Conservation (phyloP, 2,113 vertebrate genomes). For the Notarius quadriscutis region DNA sequence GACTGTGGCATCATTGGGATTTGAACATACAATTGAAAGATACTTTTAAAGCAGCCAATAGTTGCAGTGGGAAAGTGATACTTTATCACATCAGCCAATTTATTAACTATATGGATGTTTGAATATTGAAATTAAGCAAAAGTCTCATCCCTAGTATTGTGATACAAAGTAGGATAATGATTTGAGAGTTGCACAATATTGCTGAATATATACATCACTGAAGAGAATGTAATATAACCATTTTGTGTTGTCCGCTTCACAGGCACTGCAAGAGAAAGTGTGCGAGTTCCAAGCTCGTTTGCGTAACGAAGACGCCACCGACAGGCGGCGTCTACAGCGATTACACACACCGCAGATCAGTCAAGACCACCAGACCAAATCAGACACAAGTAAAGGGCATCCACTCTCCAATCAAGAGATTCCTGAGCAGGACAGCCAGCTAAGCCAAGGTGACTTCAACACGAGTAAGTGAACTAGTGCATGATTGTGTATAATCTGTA, state of each 20-base stretch:
- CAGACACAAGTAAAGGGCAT: slow-evolving; percentile 45
- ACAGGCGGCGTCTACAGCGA: slow-evolving; percentile 60
- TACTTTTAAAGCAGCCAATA: background rate
- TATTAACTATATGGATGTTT: background rate
- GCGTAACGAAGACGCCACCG: slow-evolving; percentile 66
- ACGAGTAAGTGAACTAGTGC: slow-evolving; percentile 13
- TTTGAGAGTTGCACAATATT: background rate
- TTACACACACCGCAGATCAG: slow-evolving; percentile 14
- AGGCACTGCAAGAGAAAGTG: slow-evolving; percentile 76
- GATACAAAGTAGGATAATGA: background rate
- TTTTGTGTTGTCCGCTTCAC: slow-evolving; percentile 27
- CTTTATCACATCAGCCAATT: background rate
- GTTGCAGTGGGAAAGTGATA: background rate
- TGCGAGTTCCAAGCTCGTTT: slow-evolving; percentile 72
- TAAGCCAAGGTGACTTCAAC: slow-evolving; percentile 19
- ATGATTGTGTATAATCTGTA: background rate
- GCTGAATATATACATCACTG: background rate
- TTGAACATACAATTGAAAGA: background rate
- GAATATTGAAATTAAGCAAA: background rate
- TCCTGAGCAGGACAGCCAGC: slow-evolving; percentile 49
- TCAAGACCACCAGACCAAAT: slow-evolving; percentile 44
- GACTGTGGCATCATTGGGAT: background rate
- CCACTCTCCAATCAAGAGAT: slow-evolving; percentile 39
- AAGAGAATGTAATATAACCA: background rate
- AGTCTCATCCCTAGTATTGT: background rate